Conservation (phyloP, 1,140 invertebrate species). For the Onthophagus taurus region DNA sequence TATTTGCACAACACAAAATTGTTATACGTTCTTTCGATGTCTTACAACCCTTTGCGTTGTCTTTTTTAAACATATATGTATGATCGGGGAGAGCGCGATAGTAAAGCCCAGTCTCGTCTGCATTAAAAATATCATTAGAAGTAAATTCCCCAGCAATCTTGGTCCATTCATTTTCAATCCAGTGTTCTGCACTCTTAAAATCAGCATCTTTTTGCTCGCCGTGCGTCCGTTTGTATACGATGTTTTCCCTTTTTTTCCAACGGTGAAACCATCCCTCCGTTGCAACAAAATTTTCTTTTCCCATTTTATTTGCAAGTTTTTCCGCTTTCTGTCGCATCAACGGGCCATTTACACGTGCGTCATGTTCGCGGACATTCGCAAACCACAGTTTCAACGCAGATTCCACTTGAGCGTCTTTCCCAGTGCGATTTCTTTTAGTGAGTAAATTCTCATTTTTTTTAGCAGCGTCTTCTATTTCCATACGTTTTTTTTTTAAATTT, state of each 20-base stretch:
- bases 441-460: constrained; percentile 5
- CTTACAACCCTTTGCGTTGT: constrained; percentile 1
- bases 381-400: constrained; percentile 5
- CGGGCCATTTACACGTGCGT: constrained; percentile 6
- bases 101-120: constrained; percentile 1
- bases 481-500: not conserved
- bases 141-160: not conserved
- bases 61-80: constrained; percentile 1
- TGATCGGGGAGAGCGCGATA: not conserved
- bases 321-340: constrained; percentile 8
- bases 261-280: constrained; percentile 5
- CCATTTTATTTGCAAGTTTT: constrained; percentile 12
- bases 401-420: constrained; percentile 8
- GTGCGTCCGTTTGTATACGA: constrained; percentile 4
- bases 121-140: constrained; percentile 1
- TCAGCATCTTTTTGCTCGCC: constrained; percentile 10
- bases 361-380: not conserved
- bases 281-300: constrained; percentile 15
- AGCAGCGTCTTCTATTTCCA: not conserved
- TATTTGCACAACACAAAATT: constrained; percentile 10
- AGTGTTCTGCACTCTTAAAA: constrained; percentile 1
- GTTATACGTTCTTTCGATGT: constrained; percentile 8
- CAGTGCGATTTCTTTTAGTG: constrained; percentile 5
- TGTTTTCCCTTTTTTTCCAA: constrained; percentile 9
- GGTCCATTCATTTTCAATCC: constrained; percentile 1